Evolutionary conservation across 2,888 invertebrate species (phyloP), one percentile per base, ranked within the genome.

Genomic region (Diadromus collaris): DNA sequence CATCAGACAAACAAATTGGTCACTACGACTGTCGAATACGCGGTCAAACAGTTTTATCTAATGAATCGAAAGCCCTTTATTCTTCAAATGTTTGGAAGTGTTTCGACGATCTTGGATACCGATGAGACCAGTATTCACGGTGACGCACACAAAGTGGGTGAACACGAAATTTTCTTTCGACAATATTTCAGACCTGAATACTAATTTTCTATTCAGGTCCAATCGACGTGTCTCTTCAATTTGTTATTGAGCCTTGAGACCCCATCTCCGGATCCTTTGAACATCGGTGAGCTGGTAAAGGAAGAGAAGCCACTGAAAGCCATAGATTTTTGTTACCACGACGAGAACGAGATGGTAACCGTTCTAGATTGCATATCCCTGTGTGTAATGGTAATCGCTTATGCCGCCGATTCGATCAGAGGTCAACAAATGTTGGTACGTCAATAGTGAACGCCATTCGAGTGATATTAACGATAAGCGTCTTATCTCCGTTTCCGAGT

Each of bases 331-430:
- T 99, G 99, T 91, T 99, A 99, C 90, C 96, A 98, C 84, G 99
- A 99, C 89, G 99, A 99, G 89, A 96, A 98, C 68, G 99, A 99
- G 90, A 97, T 98, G 93, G 98, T 99, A 69, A 97, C 97, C 10
- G 97, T 99, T 7, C 92, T 99, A 79, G 99, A 99, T 90, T 98
- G 98, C 85, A 97, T 99, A 88, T 98, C 98, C n/a, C 94, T 99
- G 72, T 99, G 99, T 90, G 98, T 99, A 0, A 99, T 99, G 95
- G 99, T 99, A 0, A 97, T 99, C 6, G 98, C 99, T 0, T 99
- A 99, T 91, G 96, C 99, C 0, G 97, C 99, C 6, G 99, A 99
- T 90, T 98, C 99, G 74, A 95, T 96, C 81, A 92, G 97, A 80
- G 97, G 97, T 0, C 97, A 97, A 89, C 97, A 97, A 90, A 97